Base-by-base conservation (phyloP, 2,797 vertebrate genomes). In the Oryzias sinensis region DNA sequence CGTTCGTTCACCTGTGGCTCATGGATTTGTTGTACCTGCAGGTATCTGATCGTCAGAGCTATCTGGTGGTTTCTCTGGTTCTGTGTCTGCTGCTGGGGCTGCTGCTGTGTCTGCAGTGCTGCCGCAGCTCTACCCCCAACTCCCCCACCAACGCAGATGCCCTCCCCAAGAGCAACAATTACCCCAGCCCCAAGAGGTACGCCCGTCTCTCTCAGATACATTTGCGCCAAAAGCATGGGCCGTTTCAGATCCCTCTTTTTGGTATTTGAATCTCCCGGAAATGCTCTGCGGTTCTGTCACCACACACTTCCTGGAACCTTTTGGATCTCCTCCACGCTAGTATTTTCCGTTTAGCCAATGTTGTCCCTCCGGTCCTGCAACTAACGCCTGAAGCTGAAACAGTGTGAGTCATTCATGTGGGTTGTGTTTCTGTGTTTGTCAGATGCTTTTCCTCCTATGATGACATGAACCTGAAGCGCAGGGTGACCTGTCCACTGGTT, bases 391-490 rank as follows among this genome's bases (percentile, higher is more conserved):
- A 40, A 25, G 13, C 41, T 16, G 15, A 9, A 6, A 0, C 1
- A 2, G 0, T 17, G 4, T 25, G 33, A 15, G 60, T 47, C 5
- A 47, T 5, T 47, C 45, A 68, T 56, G 41, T 43, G 25, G 22
- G 0, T 59, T 0, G 1, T 56, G 9, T 42, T 48, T 22, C 43
- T 7, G 16, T 43, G 20, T 22, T 65, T 16, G 1, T 43, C 68
- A 88, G 97, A 57, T 98, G 97, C 88, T 97, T 98, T 79, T 99
- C 97, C 43, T 98, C 96, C 24, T 99, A 98, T 45, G 97, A 99
- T 60, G 96, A 99, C 76, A 95, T 95, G 95, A 98, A 93, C 91
- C 88, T 98, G 68, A 97, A 94, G 88, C 93, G 96, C 83, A 95
- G 95, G 87, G 94, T 95, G 58, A 93, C 95, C 49, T 95, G 94